Base-by-base conservation (phyloP, 2,113 vertebrate species). In the Tamias sibiricus region DNA sequence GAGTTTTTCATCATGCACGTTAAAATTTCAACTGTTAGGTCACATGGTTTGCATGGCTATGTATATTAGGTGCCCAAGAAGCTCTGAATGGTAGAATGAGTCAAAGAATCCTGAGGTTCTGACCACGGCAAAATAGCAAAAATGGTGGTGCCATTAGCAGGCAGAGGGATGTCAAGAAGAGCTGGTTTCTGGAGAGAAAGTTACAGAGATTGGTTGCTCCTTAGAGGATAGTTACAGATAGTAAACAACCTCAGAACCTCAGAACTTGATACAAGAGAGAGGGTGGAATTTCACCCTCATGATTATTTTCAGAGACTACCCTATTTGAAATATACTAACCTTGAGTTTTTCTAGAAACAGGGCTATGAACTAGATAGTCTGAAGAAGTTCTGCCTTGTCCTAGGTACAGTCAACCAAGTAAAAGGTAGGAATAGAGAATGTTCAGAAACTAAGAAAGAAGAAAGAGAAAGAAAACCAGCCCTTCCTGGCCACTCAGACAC, bases 31-130 rank as follows among this genome's bases (percentile, higher is more conserved):
- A 12, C 28, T 16, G 30, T 32, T 24, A 30, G 37, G 13, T 6
- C 44, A 49, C 26, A 22, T 1, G 74, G 22, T 35, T 35, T 37
- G 24, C 0, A 0, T 8, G 16, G 62, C 62, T 30, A 8, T 1
- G 12, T 1, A 17, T 24, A 57, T 2, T 3, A n/a, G 72, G 26
- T 14, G 1, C 52, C 1, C 1, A 66, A 20, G 28, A 90, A 74
- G 17, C 57, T 84, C 62, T n/a, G 54, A 71, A 42, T 12, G 26
- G 66, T 1, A 32, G 16, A 54, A 91, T 24, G 79, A 44, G 35
- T 49, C 94, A 57, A 54, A 82, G 47, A 89, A 42, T 62, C 71
- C 52, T 16, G 26, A 82, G 74, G n/a, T 9, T 72, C 9, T 12
- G 24, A 42, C 37, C 26, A 19, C 0, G 1, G n/a, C 24, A 59